These are phyloP conservation scores for Agraylea sexmaculata DNA, from an alignment of 1,140 invertebrate genomes.

Conservation along the genomic window DNA sequence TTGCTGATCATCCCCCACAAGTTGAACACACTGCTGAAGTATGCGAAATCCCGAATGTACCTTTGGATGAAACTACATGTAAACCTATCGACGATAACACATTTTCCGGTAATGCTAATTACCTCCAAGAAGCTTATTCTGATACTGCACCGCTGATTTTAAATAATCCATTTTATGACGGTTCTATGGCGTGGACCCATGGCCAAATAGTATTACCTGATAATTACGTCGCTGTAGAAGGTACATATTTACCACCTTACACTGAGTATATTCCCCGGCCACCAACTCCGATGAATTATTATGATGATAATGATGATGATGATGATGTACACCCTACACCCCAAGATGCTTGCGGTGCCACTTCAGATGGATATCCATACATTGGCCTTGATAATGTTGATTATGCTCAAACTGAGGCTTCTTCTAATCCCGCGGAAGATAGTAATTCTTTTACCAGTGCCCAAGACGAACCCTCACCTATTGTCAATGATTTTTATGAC, in stretches of 20 bases:
- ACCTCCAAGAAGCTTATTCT: no score
- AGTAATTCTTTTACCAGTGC: no score
- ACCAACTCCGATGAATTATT: conserved; percentile 25
- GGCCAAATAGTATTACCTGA: conserved; percentile 31
- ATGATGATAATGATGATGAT: conserved; percentile 29
- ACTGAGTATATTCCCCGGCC: conserved; percentile 27
- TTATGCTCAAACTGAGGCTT: conserved; percentile 31
- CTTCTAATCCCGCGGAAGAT: conserved; percentile 28
- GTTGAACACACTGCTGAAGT: no score
- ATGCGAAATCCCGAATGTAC: no score
- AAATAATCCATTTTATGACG: conserved; percentile 40
- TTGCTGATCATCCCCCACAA: no score
- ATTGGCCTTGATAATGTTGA: conserved; percentile 32
- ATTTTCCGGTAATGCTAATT: no score
- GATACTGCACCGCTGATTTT: conserved; percentile 33
- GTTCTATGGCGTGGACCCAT: conserved; percentile 28
- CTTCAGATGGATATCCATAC: conserved; percentile 30
- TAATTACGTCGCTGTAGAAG: conserved; percentile 37
- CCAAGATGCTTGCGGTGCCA: conserved; percentile 26
- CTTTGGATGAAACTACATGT: no score
- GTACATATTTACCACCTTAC: conserved; percentile 36
- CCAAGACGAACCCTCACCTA: conserved; percentile 8
- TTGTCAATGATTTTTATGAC: conserved; percentile 15
- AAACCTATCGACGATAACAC: no score
- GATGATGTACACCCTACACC: conserved; percentile 32